Base-by-base conservation (phyloP, 2,888 invertebrate species). In the Vanessa cardui region DNA sequence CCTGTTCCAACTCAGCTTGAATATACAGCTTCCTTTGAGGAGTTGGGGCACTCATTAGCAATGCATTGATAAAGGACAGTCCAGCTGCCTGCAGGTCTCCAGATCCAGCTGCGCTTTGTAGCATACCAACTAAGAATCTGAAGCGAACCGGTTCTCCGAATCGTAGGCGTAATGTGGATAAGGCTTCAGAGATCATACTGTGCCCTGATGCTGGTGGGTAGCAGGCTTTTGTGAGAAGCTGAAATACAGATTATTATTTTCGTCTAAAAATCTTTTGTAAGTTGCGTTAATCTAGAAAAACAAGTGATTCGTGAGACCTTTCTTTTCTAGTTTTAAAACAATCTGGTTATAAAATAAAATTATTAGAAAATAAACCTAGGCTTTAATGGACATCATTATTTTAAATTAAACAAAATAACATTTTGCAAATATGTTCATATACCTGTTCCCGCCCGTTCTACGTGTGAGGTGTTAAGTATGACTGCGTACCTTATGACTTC, bases 71-170 rank as follows among this genome's bases (percentile, higher is more conserved):
- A 83, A 98, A 98, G 68, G 94, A 94, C 72, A 98, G 93, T 0
- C 98, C 98, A 5, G 96, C 96, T 4, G 96, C 95, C 76, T 97
- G 94, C 6, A 97, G 90, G 72, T 96, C 96, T 0, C 95, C 95
- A 0, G 94, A 94, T 0, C 95, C 95, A 18, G 96, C 96, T 0
- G 95, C 94, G 66, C 97, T 97, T 78, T 96, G 96, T 68, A 98
- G 93, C 94, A 98, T 98, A 1, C 98, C 98, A 8, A 98, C 96
- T 0, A 98, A 94, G 82, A 98, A 96, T 70, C 98, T 94, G 88
- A 98, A 98, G 81, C 98, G 94, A 7, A 98, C 98, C 0, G 98
- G 98, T 83, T 99, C 98, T 5, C 98, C 98, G 82, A 97, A 97
- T 69, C 98, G 94, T 7, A 98, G 92, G 47, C 98, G 94, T 63